A percentile compares a stretch with the other conserved stretches of the same genome.
phyloP scores from a whole-genome alignment of 2,888 invertebrate genomes.

The Pardosa pseudoannulata region DNA sequence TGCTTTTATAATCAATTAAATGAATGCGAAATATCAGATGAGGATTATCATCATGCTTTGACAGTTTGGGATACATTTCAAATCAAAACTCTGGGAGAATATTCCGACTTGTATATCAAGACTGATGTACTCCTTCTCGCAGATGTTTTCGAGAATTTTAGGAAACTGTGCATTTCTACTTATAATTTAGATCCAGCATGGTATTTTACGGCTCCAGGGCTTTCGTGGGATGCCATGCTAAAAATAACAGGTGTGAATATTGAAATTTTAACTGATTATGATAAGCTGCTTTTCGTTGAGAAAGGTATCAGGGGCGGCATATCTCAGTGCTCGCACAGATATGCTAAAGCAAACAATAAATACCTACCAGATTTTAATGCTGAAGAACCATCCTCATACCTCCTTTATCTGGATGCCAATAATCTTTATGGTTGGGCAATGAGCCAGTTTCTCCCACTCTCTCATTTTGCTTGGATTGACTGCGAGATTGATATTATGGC shows the following conservation, averaged over 20 bases:
- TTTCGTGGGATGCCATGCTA: constrained; percentile 76
- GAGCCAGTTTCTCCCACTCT: neutral
- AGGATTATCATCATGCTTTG: constrained; percentile 74
- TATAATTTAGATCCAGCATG: constrained; percentile 75
- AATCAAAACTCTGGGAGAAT: constrained; percentile 74
- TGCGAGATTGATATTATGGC: neutral
- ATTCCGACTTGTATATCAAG: constrained; percentile 74
- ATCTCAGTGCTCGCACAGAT: constrained; percentile 27
- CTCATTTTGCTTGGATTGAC: neutral
- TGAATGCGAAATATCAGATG: neutral
- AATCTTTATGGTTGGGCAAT: constrained; percentile 66
- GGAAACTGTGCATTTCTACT: constrained; percentile 73
- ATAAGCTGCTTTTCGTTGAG: constrained; percentile 75
- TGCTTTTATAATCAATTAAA: neutral
- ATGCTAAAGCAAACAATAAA: constrained; percentile 44
- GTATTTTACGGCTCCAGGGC: constrained; percentile 75
- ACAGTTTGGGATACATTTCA: constrained; percentile 74
- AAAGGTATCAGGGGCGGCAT: constrained; percentile 73
- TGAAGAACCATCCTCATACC: constrained; percentile 54
- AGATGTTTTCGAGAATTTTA: constrained; percentile 77
- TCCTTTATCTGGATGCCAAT: constrained; percentile 75
- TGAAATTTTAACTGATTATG: constrained; percentile 75
- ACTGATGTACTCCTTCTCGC: constrained; percentile 75
- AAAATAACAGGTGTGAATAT: constrained; percentile 75
- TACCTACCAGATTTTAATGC: constrained; percentile 26